Percentiles rank a stretch among this genome's conserved stretches.
phyloP scores from a whole-genome alignment of 2,888 invertebrate species.

The Zhuqinia jingwanae region DNA sequence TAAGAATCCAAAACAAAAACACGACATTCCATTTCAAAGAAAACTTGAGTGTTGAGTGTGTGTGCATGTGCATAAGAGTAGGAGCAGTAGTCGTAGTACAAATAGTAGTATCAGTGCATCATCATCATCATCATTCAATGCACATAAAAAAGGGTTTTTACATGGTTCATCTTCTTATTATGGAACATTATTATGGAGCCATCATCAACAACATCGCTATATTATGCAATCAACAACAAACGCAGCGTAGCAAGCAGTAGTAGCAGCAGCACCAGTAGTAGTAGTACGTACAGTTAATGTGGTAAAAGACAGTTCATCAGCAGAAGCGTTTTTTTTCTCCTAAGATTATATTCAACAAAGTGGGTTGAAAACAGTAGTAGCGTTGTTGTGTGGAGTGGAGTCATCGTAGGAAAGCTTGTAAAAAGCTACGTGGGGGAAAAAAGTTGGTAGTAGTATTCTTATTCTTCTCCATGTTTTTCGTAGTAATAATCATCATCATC shows the following conservation, averaged over 20 bases:
- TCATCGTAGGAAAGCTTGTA: constrained; percentile 53
- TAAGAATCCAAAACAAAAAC: constrained; percentile 32
- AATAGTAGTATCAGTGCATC: not conserved
- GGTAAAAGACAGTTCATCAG: not conserved
- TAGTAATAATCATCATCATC: constrained; percentile 40
- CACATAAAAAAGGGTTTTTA: constrained; percentile 50
- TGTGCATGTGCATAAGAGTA: constrained; percentile 22
- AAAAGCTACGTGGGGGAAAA: constrained; percentile 48
- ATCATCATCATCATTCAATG: too few species aligned
- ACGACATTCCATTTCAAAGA: constrained; percentile 42
- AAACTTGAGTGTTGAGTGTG: not conserved
- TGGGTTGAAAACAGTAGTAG: constrained; percentile 40
- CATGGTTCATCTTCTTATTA: constrained; percentile 55
- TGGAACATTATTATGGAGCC: constrained; percentile 66
- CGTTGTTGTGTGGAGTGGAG: too few species aligned
- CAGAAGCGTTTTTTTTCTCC: constrained; percentile 8
- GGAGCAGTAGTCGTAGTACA: not conserved
- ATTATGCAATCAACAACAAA: constrained; percentile 39
- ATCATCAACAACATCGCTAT: constrained; percentile 45
- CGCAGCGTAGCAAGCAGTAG: not conserved
- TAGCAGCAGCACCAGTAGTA: not conserved
- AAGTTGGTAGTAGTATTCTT: constrained; percentile 1
- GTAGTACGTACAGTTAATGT: not conserved
- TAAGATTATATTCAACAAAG: not conserved
- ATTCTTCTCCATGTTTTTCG: constrained; percentile 32